Base-by-base conservation (phyloP, 2,888 invertebrate genomes). In the Himalopsyche japonica region DNA sequence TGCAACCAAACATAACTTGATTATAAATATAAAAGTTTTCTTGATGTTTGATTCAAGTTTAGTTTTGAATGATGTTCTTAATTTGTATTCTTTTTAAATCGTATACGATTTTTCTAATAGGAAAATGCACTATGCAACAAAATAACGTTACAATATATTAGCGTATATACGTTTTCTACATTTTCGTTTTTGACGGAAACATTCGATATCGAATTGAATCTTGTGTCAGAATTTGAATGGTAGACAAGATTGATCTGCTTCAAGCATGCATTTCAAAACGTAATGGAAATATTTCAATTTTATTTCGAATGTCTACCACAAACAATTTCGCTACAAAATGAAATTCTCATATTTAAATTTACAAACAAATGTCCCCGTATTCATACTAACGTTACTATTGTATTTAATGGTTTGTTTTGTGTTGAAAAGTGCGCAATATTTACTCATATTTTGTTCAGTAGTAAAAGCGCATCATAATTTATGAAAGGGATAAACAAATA, bases 141-240 rank as follows among this genome's bases (percentile, higher is more conserved):
- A 34, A 79, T 80, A 79, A 70, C 48, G 76, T 80, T 83, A 79
- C 80, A 79, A 83, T 83, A 80, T 83, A 79, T 83, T 83, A 80
- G 80, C 83, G n/a, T n/a, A n/a, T n/a, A 83, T 83, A 30, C 34
- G 47, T 77, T 80, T 83, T 80, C 24, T 80, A 80, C 83, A 80
- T 83, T 83, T 76, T 76, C 76, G 24, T 76, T 49, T 43, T 43
- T n/a, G 47, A 76, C 76, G 80, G 47, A 83, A 76, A 76, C 43
- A 77, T 76, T 20, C 30, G 83, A 76, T 83, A 80, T 80, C 80
- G 80, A 80, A 83, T 83, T 83, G 83, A 80, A 83, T 83, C 80
- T 80, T 47, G 80, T 79, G 64, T 77, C 70, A 37, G 47, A 79
- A 83, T 76, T 70, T 70, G 70, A 70, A 70, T 70, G 70, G 70